Percentiles rank a stretch among this genome's conserved stretches.
Conservation (phyloP, 2,888 invertebrate species). For the Apodemia hepburni region DNA sequence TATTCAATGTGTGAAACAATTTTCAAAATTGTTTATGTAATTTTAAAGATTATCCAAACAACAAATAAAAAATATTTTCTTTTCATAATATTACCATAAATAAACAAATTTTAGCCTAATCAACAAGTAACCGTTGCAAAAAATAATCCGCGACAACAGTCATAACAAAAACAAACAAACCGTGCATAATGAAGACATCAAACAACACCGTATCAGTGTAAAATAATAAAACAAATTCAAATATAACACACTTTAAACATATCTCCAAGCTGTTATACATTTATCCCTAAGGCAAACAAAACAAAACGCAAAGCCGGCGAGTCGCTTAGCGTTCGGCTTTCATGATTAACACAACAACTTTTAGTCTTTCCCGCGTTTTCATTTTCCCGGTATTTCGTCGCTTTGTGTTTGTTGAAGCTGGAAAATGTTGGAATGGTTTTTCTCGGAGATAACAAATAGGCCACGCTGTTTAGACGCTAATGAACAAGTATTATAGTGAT, state of each 20-base stretch:
- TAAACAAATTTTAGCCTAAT: no score
- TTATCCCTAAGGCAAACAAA: conserved; percentile 42
- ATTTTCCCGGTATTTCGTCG: conserved; percentile 39
- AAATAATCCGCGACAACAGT: neutral
- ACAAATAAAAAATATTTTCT: no score
- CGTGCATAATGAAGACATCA: conserved; percentile 5
- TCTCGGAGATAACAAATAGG: conserved; percentile 59
- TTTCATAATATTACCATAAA: no score
- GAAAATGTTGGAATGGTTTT: conserved; percentile 37
- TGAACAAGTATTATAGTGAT: conserved; percentile 39
- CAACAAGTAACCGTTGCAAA: no score
- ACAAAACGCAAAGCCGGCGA: conserved; percentile 43
- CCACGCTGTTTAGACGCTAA: conserved; percentile 58
- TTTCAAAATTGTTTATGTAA: no score
- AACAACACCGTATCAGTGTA: conserved; percentile 20
- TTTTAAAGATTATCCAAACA: no score
- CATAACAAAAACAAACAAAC: neutral
- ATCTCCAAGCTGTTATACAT: conserved; percentile 37
- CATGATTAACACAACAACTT: conserved; percentile 52
- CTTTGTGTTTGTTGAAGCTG: conserved; percentile 32
- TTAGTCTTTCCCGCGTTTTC: conserved; percentile 39
- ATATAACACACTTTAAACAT: conserved; percentile 39
- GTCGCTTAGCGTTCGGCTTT: conserved; percentile 52
- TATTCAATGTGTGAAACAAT: no score
- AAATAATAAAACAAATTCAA: conserved; percentile 28